These are phyloP conservation scores for Uropsilus gracilis DNA, from an alignment of 2,113 vertebrate genomes.

Conservation along the genomic window DNA sequence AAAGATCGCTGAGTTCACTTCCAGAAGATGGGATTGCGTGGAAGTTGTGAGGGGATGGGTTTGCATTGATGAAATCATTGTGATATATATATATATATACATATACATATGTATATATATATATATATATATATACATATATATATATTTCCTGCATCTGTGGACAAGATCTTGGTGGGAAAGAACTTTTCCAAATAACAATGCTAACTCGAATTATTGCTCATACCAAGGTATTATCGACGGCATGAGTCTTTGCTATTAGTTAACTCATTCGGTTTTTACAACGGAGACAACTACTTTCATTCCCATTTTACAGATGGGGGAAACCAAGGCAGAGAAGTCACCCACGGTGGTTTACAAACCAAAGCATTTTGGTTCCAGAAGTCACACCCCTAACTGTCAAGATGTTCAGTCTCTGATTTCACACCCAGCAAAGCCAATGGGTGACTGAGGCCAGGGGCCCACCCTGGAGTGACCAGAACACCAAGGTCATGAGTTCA, in stretches of 20 bases:
- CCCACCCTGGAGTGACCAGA: neutral
- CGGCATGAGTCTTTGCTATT: neutral
- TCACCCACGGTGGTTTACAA: neutral
- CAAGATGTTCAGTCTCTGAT: neutral
- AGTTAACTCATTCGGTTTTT: neutral
- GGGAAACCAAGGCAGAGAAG: neutral
- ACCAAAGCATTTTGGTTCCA: neutral
- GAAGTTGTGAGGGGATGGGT: neutral
- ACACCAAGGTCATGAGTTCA: neutral
- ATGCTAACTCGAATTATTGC: neutral
- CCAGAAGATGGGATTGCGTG: neutral
- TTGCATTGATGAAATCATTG: neutral
- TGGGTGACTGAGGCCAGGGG: no score
- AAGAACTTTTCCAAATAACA: neutral
- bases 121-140: no score
- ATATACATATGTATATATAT: no score
- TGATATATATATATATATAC: no score
- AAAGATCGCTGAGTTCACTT: conserved; percentile 56
- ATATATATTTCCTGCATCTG: neutral
- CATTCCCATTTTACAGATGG: neutral
- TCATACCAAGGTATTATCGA: neutral
- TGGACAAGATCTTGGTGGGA: neutral
- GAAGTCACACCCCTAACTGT: neutral
- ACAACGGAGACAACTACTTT: neutral
- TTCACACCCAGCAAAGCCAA: neutral